Evolutionary conservation across 2,888 invertebrate species (phyloP).

Genomic region (Acanthosoma haemorrhoidale): DNA sequence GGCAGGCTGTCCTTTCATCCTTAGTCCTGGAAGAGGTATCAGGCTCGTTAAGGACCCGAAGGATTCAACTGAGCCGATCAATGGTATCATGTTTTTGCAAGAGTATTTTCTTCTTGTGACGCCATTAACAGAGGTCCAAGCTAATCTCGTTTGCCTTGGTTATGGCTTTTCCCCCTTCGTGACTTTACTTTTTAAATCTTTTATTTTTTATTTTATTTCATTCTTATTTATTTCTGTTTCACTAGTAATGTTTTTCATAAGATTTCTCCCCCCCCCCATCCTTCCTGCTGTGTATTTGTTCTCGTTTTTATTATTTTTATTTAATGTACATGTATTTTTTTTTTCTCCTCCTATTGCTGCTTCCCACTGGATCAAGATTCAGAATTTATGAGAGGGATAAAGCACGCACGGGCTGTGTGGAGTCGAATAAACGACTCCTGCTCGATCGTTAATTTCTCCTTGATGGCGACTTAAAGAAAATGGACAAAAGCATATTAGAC

Average conservation of each 20-base stretch:
- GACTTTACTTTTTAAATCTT: slow-evolving; percentile 4
- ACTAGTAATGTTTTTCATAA: neutral
- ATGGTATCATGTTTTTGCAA: neutral
- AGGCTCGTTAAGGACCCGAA: too few species aligned
- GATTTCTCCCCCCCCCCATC: neutral
- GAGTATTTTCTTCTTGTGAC: neutral
- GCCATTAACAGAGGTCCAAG: neutral
- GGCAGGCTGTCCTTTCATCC: too few species aligned
- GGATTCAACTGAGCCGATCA: neutral
- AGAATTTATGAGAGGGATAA: neutral
- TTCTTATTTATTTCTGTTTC: slow-evolving; percentile 10
- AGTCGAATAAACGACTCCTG: neutral
- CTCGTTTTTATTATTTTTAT: neutral
- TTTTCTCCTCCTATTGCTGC: neutral
- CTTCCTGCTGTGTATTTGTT: neutral
- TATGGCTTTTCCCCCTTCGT: slow-evolving; percentile 4
- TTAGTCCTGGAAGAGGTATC: too few species aligned
- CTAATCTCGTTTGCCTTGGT: slow-evolving; percentile 3
- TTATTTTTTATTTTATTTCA: neutral
- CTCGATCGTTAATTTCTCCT: neutral
- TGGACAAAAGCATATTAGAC: neutral
- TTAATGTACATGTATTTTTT: too few species aligned
- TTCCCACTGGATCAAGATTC: neutral
- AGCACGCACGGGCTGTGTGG: neutral
- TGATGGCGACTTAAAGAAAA: neutral